Evolutionary conservation across 2,113 vertebrate genomes (phyloP).

Genomic region (Paradisaea rubra): DNA sequence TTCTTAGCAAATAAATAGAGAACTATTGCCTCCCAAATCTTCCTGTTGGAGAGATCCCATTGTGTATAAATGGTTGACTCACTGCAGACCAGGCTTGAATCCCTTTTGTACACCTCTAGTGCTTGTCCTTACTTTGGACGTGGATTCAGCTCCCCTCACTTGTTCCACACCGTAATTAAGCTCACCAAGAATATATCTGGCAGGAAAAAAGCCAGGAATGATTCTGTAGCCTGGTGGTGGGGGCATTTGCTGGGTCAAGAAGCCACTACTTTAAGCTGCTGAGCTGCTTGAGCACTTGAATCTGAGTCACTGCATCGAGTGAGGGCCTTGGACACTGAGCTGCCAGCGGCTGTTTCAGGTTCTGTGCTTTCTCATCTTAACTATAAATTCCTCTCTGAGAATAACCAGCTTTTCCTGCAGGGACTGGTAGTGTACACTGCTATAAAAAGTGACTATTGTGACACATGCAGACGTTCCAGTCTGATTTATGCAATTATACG

Average conservation of each 20-base stretch:
- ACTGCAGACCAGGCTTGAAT: neutral
- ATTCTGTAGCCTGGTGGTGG: neutral
- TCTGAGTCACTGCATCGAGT: neutral
- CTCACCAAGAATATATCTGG: neutral
- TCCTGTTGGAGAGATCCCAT: neutral
- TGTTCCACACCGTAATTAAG: neutral
- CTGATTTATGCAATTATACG: neutral
- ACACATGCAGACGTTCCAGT: neutral
- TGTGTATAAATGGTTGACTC: neutral
- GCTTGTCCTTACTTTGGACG: neutral
- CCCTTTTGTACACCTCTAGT: neutral
- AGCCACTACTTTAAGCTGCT: neutral
- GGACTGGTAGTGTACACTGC: neutral
- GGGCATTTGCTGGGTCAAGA: neutral
- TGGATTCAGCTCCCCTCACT: neutral
- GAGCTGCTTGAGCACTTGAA: neutral
- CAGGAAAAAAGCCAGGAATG: neutral
- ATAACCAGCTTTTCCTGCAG: neutral
- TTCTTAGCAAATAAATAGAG: neutral
- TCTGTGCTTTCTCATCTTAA: neutral
- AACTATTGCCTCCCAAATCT: neutral
- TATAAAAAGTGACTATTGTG: neutral
- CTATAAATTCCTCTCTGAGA: neutral
- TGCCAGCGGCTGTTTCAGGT: neutral
- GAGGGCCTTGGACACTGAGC: neutral